Conservation (phyloP, 2,888 invertebrate genomes). For the Rosalia funebris region DNA sequence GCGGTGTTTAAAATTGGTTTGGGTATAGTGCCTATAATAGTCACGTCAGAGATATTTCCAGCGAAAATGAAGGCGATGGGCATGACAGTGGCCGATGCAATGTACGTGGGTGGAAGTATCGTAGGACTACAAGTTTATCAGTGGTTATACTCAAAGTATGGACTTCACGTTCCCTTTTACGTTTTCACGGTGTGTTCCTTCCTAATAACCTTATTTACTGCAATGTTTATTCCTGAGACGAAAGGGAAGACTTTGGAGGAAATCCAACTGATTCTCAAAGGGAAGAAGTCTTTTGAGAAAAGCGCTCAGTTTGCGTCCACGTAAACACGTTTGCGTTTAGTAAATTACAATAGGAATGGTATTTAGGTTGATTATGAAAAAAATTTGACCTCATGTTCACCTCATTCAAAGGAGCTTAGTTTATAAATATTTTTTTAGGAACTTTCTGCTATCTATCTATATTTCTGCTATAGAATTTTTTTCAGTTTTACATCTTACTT, state of each 20-base stretch:
- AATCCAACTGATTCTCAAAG: conserved; percentile 65
- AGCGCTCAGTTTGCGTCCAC: too few relatives aligned
- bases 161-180: conserved; percentile 58
- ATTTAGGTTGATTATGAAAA: too few relatives aligned
- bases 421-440: too few relatives aligned
- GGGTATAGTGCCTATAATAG: conserved; percentile 61
- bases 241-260: conserved; percentile 75
- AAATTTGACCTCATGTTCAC: too few relatives aligned
- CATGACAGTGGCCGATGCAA: conserved; percentile 59
- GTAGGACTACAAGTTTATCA: conserved; percentile 57
- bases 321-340: too few relatives aligned
- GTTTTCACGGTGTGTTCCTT: conserved; percentile 49
- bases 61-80: conserved; percentile 61
- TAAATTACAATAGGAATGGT: too few relatives aligned
- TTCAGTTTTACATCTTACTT: too few relatives aligned
- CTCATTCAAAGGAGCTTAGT: too few relatives aligned
- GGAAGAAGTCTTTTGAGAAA: background rate
- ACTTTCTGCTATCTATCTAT: too few relatives aligned
- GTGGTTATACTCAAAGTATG: conserved; percentile 48
- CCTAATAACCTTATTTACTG: conserved; percentile 40
- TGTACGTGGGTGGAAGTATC: conserved; percentile 57
- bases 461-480: too few relatives aligned
- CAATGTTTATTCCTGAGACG: conserved; percentile 71
- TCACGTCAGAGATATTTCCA: conserved; percentile 62
- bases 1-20: conserved; percentile 59